A percentile compares a stretch with the other conserved stretches of the same genome.
Conservation (phyloP, 2,888 invertebrate genomes). For the Drosophila siamana region DNA sequence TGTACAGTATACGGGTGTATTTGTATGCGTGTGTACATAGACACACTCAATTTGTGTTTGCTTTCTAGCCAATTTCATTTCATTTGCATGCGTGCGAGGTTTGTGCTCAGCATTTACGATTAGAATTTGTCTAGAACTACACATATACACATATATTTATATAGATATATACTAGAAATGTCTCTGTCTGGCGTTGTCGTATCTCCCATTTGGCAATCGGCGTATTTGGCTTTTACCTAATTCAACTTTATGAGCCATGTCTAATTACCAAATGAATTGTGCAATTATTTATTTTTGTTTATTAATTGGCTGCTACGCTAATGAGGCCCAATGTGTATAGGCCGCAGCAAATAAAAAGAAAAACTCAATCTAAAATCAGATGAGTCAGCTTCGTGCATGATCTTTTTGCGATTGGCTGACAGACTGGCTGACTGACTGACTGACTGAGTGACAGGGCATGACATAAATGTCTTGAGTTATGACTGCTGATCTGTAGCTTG, state of each 20-base stretch:
- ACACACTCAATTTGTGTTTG: constrained; percentile 70
- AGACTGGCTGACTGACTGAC: not conserved
- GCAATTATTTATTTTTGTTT: constrained; percentile 78
- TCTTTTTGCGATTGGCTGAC: constrained; percentile 7
- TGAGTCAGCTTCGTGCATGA: constrained; percentile 38
- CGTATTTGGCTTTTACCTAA: constrained; percentile 67
- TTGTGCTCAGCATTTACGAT: constrained; percentile 14
- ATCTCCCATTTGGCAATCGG: constrained; percentile 53
- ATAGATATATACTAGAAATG: not conserved
- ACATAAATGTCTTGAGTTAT: constrained; percentile 54
- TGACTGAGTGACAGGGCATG: constrained; percentile 11
- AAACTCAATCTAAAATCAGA: constrained; percentile 30
- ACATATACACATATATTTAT: not conserved
- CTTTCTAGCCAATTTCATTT: constrained; percentile 77
- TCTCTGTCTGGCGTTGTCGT: constrained; percentile 25
- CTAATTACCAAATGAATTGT: constrained; percentile 84
- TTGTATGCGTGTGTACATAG: constrained; percentile 19
- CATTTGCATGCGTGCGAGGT: constrained; percentile 64
- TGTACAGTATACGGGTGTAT: not conserved
- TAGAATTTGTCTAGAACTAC: constrained; percentile 18
- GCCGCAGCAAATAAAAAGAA: constrained; percentile 18
- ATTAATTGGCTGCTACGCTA: constrained; percentile 75
- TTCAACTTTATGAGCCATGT: constrained; percentile 82
- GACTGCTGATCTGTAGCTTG: constrained; percentile 53
- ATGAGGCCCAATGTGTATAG: constrained; percentile 54